Base-by-base conservation (phyloP, 1,140 invertebrate species). In the Leucophenga varia region DNA sequence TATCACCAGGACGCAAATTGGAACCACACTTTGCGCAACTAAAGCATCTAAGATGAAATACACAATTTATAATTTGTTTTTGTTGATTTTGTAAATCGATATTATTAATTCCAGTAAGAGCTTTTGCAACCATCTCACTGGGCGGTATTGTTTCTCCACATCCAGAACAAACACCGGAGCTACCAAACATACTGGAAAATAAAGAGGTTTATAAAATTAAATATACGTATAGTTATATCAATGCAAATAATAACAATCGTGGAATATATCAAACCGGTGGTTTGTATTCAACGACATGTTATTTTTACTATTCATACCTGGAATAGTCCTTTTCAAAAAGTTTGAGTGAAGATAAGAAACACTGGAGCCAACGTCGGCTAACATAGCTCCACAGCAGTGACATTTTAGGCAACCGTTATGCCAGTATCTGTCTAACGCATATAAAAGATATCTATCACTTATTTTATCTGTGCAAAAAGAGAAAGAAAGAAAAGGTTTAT, bases 41-140 rank as follows among this genome's bases (percentile, higher is more conserved):
- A 81, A 96, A 96, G 79, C 92, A 95, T 80, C 92, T 93, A 76
- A 93, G 82, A 82, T 96, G 92, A 83, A 93, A 95, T 61, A 94
- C 91, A 77, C 64, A 71, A 59, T 72, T 65, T 47, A 68, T 60
- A 57, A 71, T 68, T 72, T 69, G 60, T 57, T 72, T 58, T 61
- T 64, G 60, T 57, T 72, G 64, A 61, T 61, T 64, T 72, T 67
- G 67, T 59, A 65, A 56, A 57, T 72, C 82, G 79, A 54, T 76
- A 78, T 60, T 77, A 70, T 70, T 63, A 54, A 57, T 59, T 54
- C 59, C 65, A 64, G 64, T 69, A 46, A 64, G 84, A 58, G 88
- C 85, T 76, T 89, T 81, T 88, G 93, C 93, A 61, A 96, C 92
- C 74, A 93, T 84, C 76, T 96, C 92, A 78, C 83, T 90, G 53